phyloP scores from a whole-genome alignment of 2,113 vertebrate species.

The Myxocyprinus asiaticus region DNA sequence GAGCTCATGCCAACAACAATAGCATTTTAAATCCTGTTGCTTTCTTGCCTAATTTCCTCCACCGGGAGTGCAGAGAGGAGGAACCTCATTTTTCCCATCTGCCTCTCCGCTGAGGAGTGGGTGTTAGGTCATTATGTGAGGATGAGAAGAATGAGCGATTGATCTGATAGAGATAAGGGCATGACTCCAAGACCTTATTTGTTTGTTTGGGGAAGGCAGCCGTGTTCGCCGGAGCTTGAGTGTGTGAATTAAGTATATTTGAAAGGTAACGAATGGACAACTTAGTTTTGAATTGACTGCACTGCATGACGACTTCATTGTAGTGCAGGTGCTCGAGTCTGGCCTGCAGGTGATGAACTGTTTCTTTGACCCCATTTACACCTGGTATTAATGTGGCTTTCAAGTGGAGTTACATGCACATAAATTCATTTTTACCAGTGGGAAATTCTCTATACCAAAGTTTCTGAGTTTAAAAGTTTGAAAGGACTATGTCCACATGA shows the following conservation, averaged over 20 bases:
- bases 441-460: too few species aligned
- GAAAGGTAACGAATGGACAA: neutral
- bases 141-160: constrained; percentile 43
- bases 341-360: neutral
- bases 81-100: constrained; percentile 22
- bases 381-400: too few species aligned
- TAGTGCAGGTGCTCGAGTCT: constrained; percentile 1
- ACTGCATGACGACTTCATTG: neutral
- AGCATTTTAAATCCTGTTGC: constrained; percentile 39
- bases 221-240: neutral
- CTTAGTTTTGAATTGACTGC: constrained; percentile 18
- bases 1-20: constrained; percentile 42
- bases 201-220: constrained; percentile 32
- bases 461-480: too few species aligned
- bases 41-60: constrained; percentile 42
- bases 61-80: constrained; percentile 7
- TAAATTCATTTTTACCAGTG: too few species aligned
- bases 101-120: constrained; percentile 4
- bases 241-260: constrained; percentile 28
- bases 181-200: constrained; percentile 21
- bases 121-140: constrained; percentile 50
- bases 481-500: too few species aligned
- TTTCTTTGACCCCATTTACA: neutral
- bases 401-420: too few species aligned
- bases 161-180: constrained; percentile 33